Evolutionary conservation across 2,888 invertebrate species (phyloP), one percentile per base, ranked within the genome.

Genomic region (Cheilosia pagana): DNA sequence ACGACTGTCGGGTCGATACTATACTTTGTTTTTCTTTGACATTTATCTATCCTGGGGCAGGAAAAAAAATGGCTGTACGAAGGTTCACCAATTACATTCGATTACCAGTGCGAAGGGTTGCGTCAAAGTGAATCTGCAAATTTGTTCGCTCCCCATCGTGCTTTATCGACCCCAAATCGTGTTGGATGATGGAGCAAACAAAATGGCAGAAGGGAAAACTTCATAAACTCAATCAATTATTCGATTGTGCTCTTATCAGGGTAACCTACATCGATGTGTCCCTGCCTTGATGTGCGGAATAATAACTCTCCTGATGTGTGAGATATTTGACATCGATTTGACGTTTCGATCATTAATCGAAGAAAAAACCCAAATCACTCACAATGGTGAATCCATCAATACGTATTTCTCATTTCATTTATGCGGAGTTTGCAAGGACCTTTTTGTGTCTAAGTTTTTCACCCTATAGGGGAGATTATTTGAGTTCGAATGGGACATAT

Each of bases 311-410:
- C 21, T 85, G 65, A 76, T 76, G 75, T 81, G 81, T 71, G 52
- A 76, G 55, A 81, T 57, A 71, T 81, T 85, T 81, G 85, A 76
- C 81, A 68, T 81, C 62, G 67, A 76, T 85, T 75, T 85, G 85
- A 81, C 81, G 25, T 81, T 71, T 67, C 55, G 50, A 71, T 76
- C 76, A 85, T 83, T 83, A 83, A 70, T 79, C 79, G 48, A 62
- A 55, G 39, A 45, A 21, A 8, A 45, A 62, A 35, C 7, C 21
- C 41, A 43, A 28, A 41, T 50, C 28, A 71, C 65, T 43, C 65
- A 23, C 43, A 19, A 48, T 35, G 59, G 43, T 53, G 25, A 55
- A 35, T 67, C 25, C 57, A 35, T 60, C 31, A 35, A n/a, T 45
- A n/a, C n/a, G n/a, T n/a, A 19, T 50, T 41, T 50, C 23, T 48